These are phyloP conservation scores for Datnioides undecimradiatus DNA, from an alignment of 2,113 vertebrate species.

Conservation along the genomic window DNA sequence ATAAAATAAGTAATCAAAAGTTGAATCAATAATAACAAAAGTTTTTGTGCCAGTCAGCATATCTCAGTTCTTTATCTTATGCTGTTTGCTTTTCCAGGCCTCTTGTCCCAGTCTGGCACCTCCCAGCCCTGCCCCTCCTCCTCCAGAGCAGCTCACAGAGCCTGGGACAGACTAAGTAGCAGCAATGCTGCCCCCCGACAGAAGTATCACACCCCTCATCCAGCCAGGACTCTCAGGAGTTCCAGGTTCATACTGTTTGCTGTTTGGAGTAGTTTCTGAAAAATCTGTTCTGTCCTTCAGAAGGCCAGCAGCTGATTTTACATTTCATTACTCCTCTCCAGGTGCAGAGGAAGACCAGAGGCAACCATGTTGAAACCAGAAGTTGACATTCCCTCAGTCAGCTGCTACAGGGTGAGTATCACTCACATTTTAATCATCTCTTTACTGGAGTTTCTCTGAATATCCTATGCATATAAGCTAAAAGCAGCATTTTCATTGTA, in stretches of 20 bases:
- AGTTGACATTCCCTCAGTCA: conserved; percentile 1
- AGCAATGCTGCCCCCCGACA: not conserved
- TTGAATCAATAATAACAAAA: not conserved
- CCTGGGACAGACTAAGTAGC: conserved; percentile 5
- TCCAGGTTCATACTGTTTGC: conserved; percentile 22
- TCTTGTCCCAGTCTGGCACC: conserved; percentile 32
- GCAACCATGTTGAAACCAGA: conserved; percentile 11
- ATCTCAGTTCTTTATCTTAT: not conserved
- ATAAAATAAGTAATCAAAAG: not conserved
- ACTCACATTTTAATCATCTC: not conserved
- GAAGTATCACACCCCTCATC: conserved; percentile 1
- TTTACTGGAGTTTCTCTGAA: too few species aligned
- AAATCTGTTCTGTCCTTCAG: not conserved
- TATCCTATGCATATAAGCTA: too few species aligned
- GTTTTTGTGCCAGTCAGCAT: not conserved
- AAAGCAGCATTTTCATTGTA: too few species aligned
- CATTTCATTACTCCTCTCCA: not conserved
- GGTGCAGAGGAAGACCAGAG: conserved; percentile 15
- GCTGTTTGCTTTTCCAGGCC: conserved; percentile 32
- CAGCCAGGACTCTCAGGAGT: conserved; percentile 6
- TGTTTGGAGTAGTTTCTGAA: not conserved
- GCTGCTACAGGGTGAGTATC: conserved; percentile 25
- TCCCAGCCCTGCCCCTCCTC: not conserved
- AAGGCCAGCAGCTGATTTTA: not conserved
- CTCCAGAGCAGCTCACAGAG: not conserved